phyloP scores from a whole-genome alignment of 1,140 invertebrate species.

The Brachionus koreanus region DNA sequence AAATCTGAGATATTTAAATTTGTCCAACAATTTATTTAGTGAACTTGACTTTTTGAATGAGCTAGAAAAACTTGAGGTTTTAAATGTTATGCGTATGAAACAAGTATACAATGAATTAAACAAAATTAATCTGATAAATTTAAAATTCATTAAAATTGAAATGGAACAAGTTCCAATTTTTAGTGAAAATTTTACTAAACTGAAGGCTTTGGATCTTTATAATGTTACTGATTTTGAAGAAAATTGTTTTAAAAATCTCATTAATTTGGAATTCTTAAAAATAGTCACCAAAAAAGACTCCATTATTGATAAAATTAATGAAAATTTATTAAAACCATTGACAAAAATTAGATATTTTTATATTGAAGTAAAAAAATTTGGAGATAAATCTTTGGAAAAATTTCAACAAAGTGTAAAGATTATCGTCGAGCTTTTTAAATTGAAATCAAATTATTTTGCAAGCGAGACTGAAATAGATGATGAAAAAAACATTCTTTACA shows the following conservation, averaged over 20 bases:
- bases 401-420: not conserved
- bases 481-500: not conserved
- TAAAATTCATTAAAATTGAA: not conserved
- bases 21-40: not conserved
- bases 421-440: not conserved
- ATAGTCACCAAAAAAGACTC: not conserved
- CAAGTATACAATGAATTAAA: not conserved
- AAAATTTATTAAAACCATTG: not conserved
- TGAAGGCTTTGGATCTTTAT: not conserved
- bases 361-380: not conserved
- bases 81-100: not conserved
- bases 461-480: not conserved
- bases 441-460: not conserved
- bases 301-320: not conserved
- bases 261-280: not conserved
- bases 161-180: not conserved
- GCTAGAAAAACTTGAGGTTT: not conserved
- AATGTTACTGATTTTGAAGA: not conserved
- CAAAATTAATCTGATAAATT: not conserved
- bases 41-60: not conserved
- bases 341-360: not conserved
- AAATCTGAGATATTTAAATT: not conserved
- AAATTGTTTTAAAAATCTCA: not conserved
- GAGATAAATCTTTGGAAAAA: not conserved
- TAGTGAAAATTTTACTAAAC: not conserved